Conservation (phyloP, 2,797 vertebrate species). For the Syngnathus acus region DNA sequence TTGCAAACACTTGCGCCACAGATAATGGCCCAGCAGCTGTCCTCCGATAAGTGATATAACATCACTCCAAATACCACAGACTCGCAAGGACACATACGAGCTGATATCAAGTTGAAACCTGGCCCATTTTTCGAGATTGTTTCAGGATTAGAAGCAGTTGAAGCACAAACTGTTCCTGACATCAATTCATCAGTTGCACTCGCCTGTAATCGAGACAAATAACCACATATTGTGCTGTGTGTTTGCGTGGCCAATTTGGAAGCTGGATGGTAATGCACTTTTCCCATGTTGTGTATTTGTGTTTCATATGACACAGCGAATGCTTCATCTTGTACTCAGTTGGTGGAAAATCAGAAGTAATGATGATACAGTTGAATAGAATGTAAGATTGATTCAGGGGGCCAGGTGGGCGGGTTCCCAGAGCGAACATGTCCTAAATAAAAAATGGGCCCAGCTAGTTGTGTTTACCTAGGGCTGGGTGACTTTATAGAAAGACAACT, state of each 20-base stretch:
- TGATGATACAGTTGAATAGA: neutral
- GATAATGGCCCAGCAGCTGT: slow-evolving; percentile 43
- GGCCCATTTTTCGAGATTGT: slow-evolving; percentile 5
- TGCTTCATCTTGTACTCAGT: slow-evolving; percentile 17
- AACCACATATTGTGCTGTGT: slow-evolving; percentile 9
- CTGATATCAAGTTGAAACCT: slow-evolving; percentile 8
- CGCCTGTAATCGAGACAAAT: slow-evolving; percentile 36
- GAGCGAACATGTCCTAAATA: neutral
- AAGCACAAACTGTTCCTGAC: slow-evolving; percentile 24
- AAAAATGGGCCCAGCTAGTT: neutral
- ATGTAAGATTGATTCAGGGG: slow-evolving; percentile 21
- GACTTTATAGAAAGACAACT: too few relatives aligned
- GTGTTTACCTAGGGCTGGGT: neutral
- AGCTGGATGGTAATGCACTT: neutral
- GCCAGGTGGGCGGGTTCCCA: slow-evolving; percentile 9
- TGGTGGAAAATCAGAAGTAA: slow-evolving; percentile 25
- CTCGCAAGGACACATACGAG: slow-evolving; percentile 9
- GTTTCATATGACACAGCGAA: neutral
- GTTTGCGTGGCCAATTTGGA: slow-evolving; percentile 7
- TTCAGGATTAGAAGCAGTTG: slow-evolving; percentile 17
- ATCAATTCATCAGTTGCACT: slow-evolving; percentile 32
- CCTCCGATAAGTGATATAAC: slow-evolving; percentile 41
- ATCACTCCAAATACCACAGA: slow-evolving; percentile 9
- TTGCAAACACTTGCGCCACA: neutral
- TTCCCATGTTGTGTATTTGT: neutral